Conservation (phyloP, 2,888 invertebrate species). For the Clitarchus hookeri region DNA sequence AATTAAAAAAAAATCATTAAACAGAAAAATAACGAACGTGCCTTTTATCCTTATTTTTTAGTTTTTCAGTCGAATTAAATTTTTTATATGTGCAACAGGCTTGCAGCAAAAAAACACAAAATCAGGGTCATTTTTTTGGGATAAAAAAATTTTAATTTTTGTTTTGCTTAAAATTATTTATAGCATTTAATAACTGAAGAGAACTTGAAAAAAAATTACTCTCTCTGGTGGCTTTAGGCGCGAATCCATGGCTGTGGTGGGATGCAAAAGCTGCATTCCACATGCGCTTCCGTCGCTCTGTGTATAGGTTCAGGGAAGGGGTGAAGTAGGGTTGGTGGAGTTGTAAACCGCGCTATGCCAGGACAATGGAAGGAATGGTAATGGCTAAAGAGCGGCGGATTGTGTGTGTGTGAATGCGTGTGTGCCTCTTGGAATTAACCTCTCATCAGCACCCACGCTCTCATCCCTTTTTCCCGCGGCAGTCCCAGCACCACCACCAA, state of each 20-base stretch:
- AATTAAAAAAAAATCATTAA: no score
- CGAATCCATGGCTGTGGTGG: neutral
- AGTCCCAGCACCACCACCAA: neutral
- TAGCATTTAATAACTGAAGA: no score
- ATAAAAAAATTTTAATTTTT: no score
- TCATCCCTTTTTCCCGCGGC: neutral
- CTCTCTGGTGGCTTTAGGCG: no score
- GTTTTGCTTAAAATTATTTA: no score
- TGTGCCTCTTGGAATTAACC: constrained; percentile 8
- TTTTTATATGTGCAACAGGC: no score
- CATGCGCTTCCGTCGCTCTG: neutral
- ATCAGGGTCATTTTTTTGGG: no score
- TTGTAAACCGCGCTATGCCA: neutral
- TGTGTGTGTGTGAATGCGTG: neutral
- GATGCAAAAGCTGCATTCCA: neutral
- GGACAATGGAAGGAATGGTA: constrained; percentile 6
- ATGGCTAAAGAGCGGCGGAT: neutral
- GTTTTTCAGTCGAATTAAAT: no score
- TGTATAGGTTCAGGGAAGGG: neutral
- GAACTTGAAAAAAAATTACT: no score
- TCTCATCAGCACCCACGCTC: neutral
- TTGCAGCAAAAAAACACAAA: no score
- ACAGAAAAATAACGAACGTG: no score
- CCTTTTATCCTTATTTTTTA: no score
- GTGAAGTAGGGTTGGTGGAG: neutral